Conservation (phyloP, 2,113 vertebrate species). For the Esox niger region DNA sequence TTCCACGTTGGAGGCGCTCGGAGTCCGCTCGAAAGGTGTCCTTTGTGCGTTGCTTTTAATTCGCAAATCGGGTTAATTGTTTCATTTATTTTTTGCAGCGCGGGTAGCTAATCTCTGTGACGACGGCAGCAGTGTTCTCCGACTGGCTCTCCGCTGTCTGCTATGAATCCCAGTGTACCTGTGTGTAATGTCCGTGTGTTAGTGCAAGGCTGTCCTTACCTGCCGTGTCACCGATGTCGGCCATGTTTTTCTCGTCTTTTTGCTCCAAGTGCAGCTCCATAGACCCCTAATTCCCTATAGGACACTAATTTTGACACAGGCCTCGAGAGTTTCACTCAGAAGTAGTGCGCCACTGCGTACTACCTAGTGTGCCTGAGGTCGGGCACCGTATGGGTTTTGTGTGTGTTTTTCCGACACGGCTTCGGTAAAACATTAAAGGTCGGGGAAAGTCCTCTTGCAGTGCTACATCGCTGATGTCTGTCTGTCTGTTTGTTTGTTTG, state of each 20-base stretch:
- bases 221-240: slow-evolving; percentile 35
- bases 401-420: too few relatives aligned
- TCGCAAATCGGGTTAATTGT: slow-evolving; percentile 28
- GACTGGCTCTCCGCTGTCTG: slow-evolving; percentile 37
- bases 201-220: slow-evolving; percentile 62
- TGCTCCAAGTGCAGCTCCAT: slow-evolving; percentile 5
- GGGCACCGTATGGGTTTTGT: too few relatives aligned
- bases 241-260: slow-evolving; percentile 28
- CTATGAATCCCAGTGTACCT: slow-evolving; percentile 66
- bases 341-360: too few relatives aligned
- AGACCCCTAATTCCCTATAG: background rate
- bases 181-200: slow-evolving; percentile 64
- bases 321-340: too few relatives aligned
- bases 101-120: slow-evolving; percentile 55
- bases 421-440: slow-evolving; percentile 1
- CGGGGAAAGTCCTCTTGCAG: background rate
- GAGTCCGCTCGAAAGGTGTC: slow-evolving; percentile 47
- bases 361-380: too few relatives aligned
- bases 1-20: slow-evolving; percentile 18
- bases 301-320: background rate
- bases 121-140: slow-evolving; percentile 54
- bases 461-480: background rate
- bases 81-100: slow-evolving; percentile 61
- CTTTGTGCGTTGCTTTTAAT: slow-evolving; percentile 43
- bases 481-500: slow-evolving; percentile 16